Base-by-base conservation (phyloP, 2,888 invertebrate species). In the Pseudococcus viburni region DNA sequence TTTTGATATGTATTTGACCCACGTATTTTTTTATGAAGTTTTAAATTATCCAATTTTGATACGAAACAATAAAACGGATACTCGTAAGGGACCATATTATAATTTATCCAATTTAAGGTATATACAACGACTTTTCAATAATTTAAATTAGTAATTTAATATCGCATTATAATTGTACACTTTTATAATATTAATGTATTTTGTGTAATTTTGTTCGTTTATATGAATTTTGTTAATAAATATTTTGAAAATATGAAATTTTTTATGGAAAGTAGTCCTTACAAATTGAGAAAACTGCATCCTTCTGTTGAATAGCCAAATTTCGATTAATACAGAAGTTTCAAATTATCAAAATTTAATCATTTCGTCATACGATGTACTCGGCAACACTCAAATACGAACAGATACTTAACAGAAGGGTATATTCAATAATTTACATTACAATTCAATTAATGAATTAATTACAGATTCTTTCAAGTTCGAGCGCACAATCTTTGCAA, bases 151-250 rank as follows among this genome's bases (percentile, higher is more conserved):
- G 12, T 15, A 39, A 42, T 42, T 73, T 33, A 33, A 15, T 73
- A 73, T 39, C 15, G 8, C 15, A 22, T 73, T 73, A 26, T 73
- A 73, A 17, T 17, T 73, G 33, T 39, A 33, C 73, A 73, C 73
- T 73, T 73, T 33, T 39, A 33, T 33, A 5, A 33, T 17, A 17
- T 4, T 68, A 19, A 73, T 33, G 73, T 39, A 73, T 22, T 83
- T 83, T 83, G 46, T 83, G 33, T 83, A 33, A 83, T 12, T 83
- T 83, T 46, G 80, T 83, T 83, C 80, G 46, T 83, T 83, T 46
- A 46, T 83, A 46, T 73, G 33, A 83, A 11, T 46, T 83, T 83
- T 83, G 80, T 46, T 83, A 83, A 42, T 83, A 83, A 83, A 83
- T 83, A 46, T 46, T 33, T 83, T 46, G 19, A 26, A 22, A 80